A percentile compares a stretch with the other conserved stretches of the same genome.
Conservation (phyloP, 2,888 invertebrate species). For the Ophioninae sp. region DNA sequence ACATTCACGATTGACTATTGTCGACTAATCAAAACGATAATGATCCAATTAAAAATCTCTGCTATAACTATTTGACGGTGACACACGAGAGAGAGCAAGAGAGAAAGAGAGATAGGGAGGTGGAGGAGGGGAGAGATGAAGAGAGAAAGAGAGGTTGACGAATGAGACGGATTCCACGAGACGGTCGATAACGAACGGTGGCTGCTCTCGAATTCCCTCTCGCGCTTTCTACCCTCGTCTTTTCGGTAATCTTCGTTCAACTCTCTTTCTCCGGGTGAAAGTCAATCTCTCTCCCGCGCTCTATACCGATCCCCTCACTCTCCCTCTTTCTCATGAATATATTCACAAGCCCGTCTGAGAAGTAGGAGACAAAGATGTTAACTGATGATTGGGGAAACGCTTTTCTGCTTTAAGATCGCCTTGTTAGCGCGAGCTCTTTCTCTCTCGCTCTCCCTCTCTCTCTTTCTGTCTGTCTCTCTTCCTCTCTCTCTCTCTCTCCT, state of each 20-base stretch:
- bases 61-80: constrained; percentile 70
- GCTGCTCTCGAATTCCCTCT: constrained; percentile 56
- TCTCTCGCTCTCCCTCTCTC: constrained; percentile 14
- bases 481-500: constrained; percentile 36
- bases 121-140: not conserved
- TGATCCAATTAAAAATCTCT: constrained; percentile 72
- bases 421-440: constrained; percentile 71
- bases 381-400: constrained; percentile 77
- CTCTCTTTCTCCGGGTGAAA: constrained; percentile 3
- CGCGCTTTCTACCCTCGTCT: constrained; percentile 20
- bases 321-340: constrained; percentile 75
- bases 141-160: constrained; percentile 55
- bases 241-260: constrained; percentile 11
- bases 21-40: constrained; percentile 69
- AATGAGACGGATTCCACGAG: constrained; percentile 62
- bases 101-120: not conserved
- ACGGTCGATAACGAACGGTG: constrained; percentile 71
- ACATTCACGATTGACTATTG: constrained; percentile 54
- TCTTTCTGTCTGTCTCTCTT: constrained; percentile 2
- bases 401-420: constrained; percentile 76
- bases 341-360: constrained; percentile 75
- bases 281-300: constrained; percentile 12
- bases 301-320: constrained; percentile 10
- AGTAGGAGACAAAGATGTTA: constrained; percentile 78
- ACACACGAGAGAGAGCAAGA: constrained; percentile 15